These are phyloP conservation scores for Macheiramphus alcinus DNA, from an alignment of 2,113 vertebrate genomes.

Conservation along the genomic window DNA sequence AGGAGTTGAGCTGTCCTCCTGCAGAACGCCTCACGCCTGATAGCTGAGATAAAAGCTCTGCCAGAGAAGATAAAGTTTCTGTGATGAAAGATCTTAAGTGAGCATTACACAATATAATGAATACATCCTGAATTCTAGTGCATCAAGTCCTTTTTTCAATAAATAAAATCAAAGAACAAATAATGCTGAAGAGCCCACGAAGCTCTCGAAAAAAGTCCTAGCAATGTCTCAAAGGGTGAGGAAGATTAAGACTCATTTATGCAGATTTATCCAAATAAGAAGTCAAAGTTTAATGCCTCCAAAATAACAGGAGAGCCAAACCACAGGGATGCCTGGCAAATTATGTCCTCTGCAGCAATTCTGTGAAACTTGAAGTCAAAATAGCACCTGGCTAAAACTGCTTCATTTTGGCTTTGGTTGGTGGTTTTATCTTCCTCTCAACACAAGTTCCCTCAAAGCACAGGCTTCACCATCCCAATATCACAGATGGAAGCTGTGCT, in stretches of 20 bases:
- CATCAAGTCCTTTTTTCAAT: not conserved
- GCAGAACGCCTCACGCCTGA: slow-evolving; percentile 96
- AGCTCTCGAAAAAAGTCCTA: not conserved
- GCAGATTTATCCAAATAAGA: not conserved
- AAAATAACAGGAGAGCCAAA: not conserved
- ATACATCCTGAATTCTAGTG: not conserved
- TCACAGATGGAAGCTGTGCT: not conserved
- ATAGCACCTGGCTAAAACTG: not conserved
- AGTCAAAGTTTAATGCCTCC: not conserved
- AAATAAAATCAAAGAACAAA: not conserved
- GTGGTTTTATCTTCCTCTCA: not conserved
- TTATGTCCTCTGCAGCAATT: not conserved
- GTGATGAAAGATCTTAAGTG: not conserved
- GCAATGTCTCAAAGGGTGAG: not conserved
- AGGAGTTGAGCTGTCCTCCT: slow-evolving; percentile 95
- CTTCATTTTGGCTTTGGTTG: not conserved
- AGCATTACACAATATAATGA: not conserved
- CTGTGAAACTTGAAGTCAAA: not conserved
- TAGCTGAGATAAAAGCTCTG: slow-evolving; percentile 98
- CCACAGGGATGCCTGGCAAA: not conserved
- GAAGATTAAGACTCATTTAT: not conserved
- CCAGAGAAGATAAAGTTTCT: slow-evolving; percentile 44
- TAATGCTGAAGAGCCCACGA: not conserved
- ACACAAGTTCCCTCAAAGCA: not conserved
- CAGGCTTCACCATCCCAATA: not conserved